Conservation (phyloP, 2,888 invertebrate species). For the Cephus sareptanus region DNA sequence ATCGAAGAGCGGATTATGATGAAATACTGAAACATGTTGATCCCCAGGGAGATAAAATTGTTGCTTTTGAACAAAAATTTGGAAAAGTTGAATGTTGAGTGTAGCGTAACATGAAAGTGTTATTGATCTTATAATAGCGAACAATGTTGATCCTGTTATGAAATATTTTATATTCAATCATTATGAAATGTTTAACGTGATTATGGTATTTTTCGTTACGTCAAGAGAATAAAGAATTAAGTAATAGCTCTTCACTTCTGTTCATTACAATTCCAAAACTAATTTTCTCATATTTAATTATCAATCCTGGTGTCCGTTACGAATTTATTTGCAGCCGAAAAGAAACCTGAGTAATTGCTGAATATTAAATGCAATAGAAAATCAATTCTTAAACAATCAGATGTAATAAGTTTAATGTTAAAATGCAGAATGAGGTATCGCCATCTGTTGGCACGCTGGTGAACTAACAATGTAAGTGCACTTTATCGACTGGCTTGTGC, state of each 20-base stretch:
- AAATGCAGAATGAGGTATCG: not conserved
- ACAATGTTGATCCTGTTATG: not conserved
- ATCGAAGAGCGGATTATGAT: slow-evolving; percentile 29
- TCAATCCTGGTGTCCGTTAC: no score
- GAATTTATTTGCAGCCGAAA: no score
- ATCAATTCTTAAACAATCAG: no score
- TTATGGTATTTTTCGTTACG: not conserved
- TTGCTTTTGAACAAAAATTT: slow-evolving; percentile 31
- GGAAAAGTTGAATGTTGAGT: slow-evolving; percentile 28
- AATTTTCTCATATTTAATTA: not conserved
- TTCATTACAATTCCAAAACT: not conserved
- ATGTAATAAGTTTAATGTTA: no score
- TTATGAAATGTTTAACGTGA: not conserved
- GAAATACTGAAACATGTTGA: slow-evolving; percentile 24
- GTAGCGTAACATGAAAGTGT: not conserved
- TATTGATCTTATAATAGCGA: not conserved
- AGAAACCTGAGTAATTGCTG: no score
- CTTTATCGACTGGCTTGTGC: not conserved
- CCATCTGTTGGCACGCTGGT: not conserved
- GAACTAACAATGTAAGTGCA: not conserved
- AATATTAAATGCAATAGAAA: no score
- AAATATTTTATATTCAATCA: not conserved
- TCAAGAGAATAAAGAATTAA: not conserved
- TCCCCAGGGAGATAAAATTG: slow-evolving; percentile 28
- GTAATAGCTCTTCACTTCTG: not conserved